Conservation (phyloP, 2,113 vertebrate genomes). For the Pedionomus torquatus region DNA sequence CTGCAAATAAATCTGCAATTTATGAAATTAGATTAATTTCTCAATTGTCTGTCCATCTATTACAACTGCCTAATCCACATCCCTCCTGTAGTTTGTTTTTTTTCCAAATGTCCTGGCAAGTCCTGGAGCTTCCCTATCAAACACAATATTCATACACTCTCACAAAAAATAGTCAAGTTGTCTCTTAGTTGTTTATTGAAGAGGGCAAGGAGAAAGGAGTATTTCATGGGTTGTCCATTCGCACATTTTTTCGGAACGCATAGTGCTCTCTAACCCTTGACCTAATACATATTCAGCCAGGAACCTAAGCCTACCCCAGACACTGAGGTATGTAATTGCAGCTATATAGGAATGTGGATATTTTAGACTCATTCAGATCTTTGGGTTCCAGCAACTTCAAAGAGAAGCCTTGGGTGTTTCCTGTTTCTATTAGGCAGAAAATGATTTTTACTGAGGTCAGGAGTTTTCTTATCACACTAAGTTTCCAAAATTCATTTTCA, state of each 20-base stretch:
- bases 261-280: background rate
- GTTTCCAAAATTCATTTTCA: background rate
- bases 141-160: background rate
- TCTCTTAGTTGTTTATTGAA: background rate
- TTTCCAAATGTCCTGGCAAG: background rate
- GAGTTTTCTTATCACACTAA: background rate
- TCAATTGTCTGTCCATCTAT: background rate
- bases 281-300: background rate
- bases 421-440: background rate
- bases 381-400: conserved; percentile 7
- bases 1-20: background rate
- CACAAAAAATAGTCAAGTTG: background rate
- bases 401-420: conserved; percentile 20
- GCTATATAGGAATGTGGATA: background rate
- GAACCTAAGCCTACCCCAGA: background rate
- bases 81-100: background rate
- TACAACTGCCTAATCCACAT: background rate
- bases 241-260: background rate
- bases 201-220: background rate
- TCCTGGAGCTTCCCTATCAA: background rate
- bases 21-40: conserved; percentile 35
- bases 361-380: background rate
- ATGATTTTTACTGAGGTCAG: background rate
- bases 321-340: background rate
- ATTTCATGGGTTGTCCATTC: background rate